phyloP scores from a whole-genome alignment of 2,797 vertebrate genomes.

The Momotus momota region DNA sequence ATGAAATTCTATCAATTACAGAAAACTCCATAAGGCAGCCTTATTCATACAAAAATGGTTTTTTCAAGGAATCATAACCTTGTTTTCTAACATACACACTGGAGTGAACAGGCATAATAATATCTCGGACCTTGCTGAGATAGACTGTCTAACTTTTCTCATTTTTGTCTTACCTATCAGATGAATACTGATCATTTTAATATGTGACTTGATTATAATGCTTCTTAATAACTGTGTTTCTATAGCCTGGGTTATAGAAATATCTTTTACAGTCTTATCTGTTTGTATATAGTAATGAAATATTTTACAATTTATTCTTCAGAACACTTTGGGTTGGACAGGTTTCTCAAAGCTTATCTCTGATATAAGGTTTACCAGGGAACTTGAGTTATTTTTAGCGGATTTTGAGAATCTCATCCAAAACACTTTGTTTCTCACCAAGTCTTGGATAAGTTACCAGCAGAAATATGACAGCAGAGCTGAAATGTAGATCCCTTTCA shows the following conservation, averaged over 20 bases:
- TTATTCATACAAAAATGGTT: not conserved
- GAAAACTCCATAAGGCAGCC: not conserved
- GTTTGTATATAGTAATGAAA: not conserved
- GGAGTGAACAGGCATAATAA: not conserved
- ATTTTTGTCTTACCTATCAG: not conserved
- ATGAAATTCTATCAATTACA: conserved; percentile 13
- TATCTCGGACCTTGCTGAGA: not conserved
- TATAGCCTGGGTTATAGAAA: not conserved
- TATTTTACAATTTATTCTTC: not conserved
- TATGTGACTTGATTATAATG: not conserved
- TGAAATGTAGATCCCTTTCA: not conserved
- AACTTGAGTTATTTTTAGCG: not conserved
- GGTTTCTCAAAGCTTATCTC: not conserved
- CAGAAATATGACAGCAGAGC: not conserved
- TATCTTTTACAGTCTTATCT: not conserved
- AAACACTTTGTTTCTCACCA: not conserved
- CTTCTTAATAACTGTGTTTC: not conserved
- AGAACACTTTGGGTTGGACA: not conserved
- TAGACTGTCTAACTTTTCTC: not conserved
- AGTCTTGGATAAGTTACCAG: not conserved
- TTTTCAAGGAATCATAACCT: conserved; percentile 13
- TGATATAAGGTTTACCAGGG: not conserved
- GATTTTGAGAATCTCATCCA: not conserved
- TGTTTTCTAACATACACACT: not conserved
- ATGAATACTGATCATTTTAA: conserved; percentile 5